A percentile compares a stretch with the other conserved stretches of the same genome.
phyloP scores from a whole-genome alignment of 2,797 vertebrate genomes.

The Eutrigla gurnardus region DNA sequence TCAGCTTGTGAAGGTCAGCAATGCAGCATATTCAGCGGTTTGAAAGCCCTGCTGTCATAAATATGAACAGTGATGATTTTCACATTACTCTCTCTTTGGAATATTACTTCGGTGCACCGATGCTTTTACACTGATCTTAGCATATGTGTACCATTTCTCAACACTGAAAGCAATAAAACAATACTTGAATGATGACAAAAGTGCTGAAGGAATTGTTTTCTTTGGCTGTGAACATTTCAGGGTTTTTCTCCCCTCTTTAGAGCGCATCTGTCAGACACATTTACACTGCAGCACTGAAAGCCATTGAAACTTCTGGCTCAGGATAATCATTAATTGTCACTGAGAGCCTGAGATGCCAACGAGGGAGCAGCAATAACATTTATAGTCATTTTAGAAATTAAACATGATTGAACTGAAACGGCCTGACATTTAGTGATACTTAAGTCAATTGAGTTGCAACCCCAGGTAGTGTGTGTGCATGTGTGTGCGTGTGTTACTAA shows the following conservation, averaged over 20 bases:
- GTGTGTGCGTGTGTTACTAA: not conserved
- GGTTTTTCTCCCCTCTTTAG: not conserved
- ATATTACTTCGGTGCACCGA: not conserved
- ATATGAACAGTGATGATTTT: constrained; percentile 6
- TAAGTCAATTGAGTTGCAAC: constrained; percentile 38
- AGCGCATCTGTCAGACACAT: constrained; percentile 23
- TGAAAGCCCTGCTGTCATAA: constrained; percentile 25
- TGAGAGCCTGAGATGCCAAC: constrained; percentile 35
- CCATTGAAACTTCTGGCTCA: constrained; percentile 25
- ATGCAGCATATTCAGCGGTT: constrained; percentile 26
- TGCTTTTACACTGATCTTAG: constrained; percentile 12
- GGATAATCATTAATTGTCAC: constrained; percentile 46
- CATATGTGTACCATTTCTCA: constrained; percentile 2
- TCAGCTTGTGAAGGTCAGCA: constrained; percentile 50
- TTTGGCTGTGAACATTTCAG: not conserved
- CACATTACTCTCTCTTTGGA: constrained; percentile 1
- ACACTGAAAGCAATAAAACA: not conserved
- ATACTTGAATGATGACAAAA: constrained; percentile 1
- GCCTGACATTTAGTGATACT: constrained; percentile 57
- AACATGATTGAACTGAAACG: constrained; percentile 37
- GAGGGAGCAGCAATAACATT: constrained; percentile 42
- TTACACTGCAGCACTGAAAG: not conserved
- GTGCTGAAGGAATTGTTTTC: not conserved
- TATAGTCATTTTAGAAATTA: constrained; percentile 52
- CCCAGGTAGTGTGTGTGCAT: not conserved